These are phyloP conservation scores for Seira ritae DNA, from an alignment of 2,888 invertebrate species.

Conservation along the genomic window DNA sequence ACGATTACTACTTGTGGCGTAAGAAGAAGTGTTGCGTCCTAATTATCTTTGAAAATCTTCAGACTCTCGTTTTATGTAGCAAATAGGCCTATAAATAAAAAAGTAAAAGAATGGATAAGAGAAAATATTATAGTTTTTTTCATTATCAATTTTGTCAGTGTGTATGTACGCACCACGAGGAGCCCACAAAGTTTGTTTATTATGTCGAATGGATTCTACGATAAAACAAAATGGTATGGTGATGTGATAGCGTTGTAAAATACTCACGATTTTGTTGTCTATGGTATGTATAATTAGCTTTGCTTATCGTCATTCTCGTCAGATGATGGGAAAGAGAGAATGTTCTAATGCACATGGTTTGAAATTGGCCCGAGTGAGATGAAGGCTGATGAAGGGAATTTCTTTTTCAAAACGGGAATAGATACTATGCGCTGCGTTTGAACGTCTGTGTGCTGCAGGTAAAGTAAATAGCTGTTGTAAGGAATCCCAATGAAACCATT, in stretches of 20 bases:
- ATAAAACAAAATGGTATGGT: not conserved
- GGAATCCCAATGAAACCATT: conserved; percentile 1
- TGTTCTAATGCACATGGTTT: not conserved
- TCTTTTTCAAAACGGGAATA: not conserved
- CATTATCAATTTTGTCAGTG: not conserved
- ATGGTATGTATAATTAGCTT: conserved; percentile 12
- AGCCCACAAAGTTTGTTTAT: conserved; percentile 9
- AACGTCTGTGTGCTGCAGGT: not conserved
- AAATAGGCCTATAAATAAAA: not conserved
- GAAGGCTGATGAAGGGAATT: not conserved
- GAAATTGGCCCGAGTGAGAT: not conserved
- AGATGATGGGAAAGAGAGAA: not conserved
- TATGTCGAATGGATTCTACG: not conserved
- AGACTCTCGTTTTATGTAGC: not conserved
- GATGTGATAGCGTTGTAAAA: not conserved
- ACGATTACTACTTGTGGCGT: too few species aligned
- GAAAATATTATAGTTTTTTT: not conserved
- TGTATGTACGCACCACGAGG: not conserved
- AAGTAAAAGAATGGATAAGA: not conserved
- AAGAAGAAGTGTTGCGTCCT: not conserved
- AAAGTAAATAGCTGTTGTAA: not conserved
- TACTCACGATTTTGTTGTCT: conserved; percentile 4
- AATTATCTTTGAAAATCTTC: not conserved
- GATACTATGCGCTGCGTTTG: not conserved
- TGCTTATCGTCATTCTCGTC: conserved; percentile 2